Conservation (phyloP, 2,888 invertebrate species). For the Brachypalpus laphriformis region DNA sequence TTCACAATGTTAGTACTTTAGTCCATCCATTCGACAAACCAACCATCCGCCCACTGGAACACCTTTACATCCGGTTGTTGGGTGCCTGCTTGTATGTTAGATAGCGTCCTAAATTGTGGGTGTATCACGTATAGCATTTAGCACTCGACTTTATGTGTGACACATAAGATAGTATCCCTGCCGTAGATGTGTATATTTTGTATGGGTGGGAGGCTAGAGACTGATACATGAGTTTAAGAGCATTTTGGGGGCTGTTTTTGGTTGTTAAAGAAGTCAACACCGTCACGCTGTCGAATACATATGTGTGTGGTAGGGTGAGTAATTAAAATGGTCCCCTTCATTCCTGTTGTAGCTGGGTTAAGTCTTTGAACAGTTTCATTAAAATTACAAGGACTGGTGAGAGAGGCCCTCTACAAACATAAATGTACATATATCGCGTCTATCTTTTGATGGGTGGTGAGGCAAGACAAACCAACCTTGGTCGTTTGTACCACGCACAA, state of each 20-base stretch:
- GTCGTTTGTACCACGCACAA: background rate
- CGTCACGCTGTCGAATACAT: background rate
- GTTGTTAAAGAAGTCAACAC: conserved; percentile 39
- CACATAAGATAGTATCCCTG: conserved; percentile 48
- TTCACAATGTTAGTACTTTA: conserved; percentile 68
- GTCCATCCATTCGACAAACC: conserved; percentile 66
- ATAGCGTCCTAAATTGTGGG: conserved; percentile 46
- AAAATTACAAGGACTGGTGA: conserved; percentile 55
- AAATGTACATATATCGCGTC: background rate
- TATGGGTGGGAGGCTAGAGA: background rate
- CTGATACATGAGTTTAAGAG: conserved; percentile 30
- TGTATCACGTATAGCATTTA: conserved; percentile 57
- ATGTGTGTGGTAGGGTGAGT: conserved; percentile 51
- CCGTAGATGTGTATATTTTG: background rate
- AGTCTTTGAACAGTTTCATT: conserved; percentile 63
- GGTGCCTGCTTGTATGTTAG: background rate
- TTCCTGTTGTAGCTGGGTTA: background rate
- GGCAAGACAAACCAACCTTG: conserved; percentile 29
- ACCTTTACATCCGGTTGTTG: conserved; percentile 46
- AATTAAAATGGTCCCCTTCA: conserved; percentile 60
- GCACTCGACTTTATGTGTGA: conserved; percentile 68
- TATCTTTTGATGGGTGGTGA: background rate
- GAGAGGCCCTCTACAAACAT: background rate
- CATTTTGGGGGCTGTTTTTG: conserved; percentile 40
- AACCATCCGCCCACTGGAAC: conserved; percentile 38